These are phyloP conservation scores for Mormyrops boulengeri DNA, from an alignment of 2,797 vertebrate genomes.

Conservation along the genomic window DNA sequence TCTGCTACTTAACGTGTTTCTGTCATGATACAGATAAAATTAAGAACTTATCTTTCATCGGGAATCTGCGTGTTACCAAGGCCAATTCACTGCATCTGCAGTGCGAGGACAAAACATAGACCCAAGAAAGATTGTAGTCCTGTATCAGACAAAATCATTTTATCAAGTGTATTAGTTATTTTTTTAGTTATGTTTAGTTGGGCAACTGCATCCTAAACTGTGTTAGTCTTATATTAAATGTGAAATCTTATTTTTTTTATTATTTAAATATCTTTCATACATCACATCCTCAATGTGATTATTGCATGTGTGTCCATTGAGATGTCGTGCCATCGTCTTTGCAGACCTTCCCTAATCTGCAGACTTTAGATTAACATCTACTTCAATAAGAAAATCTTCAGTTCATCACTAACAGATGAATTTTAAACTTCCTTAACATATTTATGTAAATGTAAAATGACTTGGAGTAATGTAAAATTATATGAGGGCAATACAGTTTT, in stretches of 20 bases:
- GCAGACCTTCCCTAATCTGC: background rate
- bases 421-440: background rate
- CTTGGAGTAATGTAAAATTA: background rate
- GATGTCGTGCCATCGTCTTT: background rate
- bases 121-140: background rate
- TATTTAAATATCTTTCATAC: background rate
- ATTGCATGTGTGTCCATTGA: background rate
- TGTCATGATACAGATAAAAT: background rate
- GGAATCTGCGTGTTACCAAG: background rate
- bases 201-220: background rate
- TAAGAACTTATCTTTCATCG: background rate
- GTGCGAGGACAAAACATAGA: background rate
- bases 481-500: background rate
- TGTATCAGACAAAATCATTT: background rate
- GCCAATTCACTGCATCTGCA: background rate
- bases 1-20: background rate
- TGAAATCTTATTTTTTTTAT: background rate
- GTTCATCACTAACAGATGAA: background rate
- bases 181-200: background rate
- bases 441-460: background rate
- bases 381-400: background rate
- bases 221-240: background rate
- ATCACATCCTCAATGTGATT: background rate
- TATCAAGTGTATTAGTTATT: background rate
- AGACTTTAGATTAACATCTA: background rate